Evolutionary conservation across 2,797 vertebrate species (phyloP).

Genomic region (Leuciscus waleckii): DNA sequence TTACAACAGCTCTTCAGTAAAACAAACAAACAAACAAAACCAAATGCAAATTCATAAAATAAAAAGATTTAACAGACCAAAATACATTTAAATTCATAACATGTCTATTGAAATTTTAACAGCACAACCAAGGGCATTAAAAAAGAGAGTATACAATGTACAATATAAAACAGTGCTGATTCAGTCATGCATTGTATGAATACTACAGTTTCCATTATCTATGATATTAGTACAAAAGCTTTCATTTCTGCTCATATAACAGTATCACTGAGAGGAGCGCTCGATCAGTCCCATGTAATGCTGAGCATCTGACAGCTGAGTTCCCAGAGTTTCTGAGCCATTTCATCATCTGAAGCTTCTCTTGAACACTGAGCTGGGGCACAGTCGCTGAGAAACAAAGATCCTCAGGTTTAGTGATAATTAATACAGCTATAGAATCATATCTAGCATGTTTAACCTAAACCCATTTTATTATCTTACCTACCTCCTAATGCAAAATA

Average conservation of each 20-base stretch:
- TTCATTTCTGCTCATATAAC: not conserved
- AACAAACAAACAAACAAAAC: not conserved
- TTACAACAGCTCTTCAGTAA: not conserved
- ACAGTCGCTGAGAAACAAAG: slow-evolving; percentile 72
- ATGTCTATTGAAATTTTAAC: slow-evolving; percentile 12
- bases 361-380: slow-evolving; percentile 73
- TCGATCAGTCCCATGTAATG: slow-evolving; percentile 76
- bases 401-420: not conserved
- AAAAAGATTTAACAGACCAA: slow-evolving; percentile 1
- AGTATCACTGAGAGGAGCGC: not conserved
- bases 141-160: slow-evolving; percentile 27
- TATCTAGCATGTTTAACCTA: not conserved
- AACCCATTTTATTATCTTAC: not conserved
- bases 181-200: slow-evolving; percentile 20
- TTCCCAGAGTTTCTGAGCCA: slow-evolving; percentile 80
- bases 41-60: not conserved
- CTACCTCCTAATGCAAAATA: not conserved
- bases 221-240: slow-evolving; percentile 36
- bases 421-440: not conserved
- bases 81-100: not conserved
- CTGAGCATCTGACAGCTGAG: slow-evolving; percentile 78
- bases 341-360: slow-evolving; percentile 73
- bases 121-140: not conserved
- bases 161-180: slow-evolving; percentile 38
- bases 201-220: slow-evolving; percentile 23